Evolutionary conservation across 2,888 invertebrate genomes (phyloP).

Genomic region (Anoplius nigerrimus): DNA sequence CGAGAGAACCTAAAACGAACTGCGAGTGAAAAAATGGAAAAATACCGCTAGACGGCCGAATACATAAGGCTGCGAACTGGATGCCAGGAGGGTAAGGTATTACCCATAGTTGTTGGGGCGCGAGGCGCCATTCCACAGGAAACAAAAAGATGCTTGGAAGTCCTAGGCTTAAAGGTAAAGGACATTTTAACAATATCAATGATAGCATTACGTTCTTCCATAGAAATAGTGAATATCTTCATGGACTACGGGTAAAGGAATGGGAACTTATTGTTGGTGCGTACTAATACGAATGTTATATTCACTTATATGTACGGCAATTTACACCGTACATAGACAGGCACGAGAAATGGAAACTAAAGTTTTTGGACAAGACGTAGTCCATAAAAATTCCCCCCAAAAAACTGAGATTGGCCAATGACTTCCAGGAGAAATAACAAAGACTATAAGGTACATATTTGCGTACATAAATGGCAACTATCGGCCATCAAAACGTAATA

Average conservation of each 20-base stretch:
- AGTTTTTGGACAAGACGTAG: no score
- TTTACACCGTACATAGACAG: no score
- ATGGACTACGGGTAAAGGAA: constrained; percentile 24
- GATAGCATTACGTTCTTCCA: constrained; percentile 6
- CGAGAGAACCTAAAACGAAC: background rate
- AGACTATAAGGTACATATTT: no score
- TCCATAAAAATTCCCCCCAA: no score
- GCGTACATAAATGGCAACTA: no score
- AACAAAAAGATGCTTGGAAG: background rate
- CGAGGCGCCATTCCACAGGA: constrained; percentile 3
- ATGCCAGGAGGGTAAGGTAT: background rate
- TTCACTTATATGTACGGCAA: no score
- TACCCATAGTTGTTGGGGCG: constrained; percentile 10
- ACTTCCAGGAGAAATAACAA: no score
- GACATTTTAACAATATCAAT: background rate
- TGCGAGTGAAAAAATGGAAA: constrained; percentile 15
- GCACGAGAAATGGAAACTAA: no score
- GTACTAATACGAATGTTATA: no score
- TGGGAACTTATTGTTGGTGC: no score
- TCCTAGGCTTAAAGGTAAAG: background rate
- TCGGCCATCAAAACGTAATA: no score
- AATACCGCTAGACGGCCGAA: constrained; percentile 4
- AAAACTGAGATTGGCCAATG: no score
- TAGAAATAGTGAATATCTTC: constrained; percentile 15
- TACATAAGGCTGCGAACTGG: background rate